These are phyloP conservation scores for Physocephala rufipes DNA, from an alignment of 2,888 invertebrate species.

Conservation along the genomic window DNA sequence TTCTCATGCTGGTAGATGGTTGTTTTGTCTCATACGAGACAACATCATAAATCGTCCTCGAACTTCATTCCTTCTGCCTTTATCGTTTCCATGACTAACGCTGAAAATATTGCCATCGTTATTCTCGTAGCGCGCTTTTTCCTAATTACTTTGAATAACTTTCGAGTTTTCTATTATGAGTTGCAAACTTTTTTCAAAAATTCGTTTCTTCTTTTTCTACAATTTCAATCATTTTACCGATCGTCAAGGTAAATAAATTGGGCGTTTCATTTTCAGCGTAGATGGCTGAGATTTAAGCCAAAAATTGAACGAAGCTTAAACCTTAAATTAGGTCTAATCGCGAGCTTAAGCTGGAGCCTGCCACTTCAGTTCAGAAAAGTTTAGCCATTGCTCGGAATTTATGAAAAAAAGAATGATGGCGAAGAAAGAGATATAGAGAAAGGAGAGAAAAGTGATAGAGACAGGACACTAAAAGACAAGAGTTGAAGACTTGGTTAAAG, in stretches of 20 bases:
- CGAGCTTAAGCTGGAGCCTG: background rate
- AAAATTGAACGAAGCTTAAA: too few relatives aligned
- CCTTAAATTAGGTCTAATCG: too few relatives aligned
- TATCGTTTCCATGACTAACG: background rate
- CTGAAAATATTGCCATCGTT: background rate
- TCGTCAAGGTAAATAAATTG: slow-evolving; percentile 5
- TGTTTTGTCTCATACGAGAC: background rate
- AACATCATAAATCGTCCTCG: background rate
- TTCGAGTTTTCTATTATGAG: slow-evolving; percentile 23
- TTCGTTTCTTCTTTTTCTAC: background rate
- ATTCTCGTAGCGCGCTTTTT: slow-evolving; percentile 10
- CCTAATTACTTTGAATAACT: slow-evolving; percentile 32
- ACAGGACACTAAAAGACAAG: slow-evolving; percentile 5
- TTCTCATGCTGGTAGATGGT: background rate
- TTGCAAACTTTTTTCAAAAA: slow-evolving; percentile 3
- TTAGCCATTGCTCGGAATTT: too few relatives aligned
- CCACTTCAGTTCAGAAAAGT: background rate
- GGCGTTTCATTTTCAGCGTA: too few relatives aligned
- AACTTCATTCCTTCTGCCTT: background rate
- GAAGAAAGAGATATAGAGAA: background rate
- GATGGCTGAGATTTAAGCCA: background rate
- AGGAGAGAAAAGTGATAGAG: background rate
- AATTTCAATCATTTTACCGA: background rate
- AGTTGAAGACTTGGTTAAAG: background rate
- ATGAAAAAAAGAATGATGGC: too few relatives aligned